Percentiles rank a stretch among this genome's conserved stretches.
These are phyloP conservation scores for Globia sparganii DNA, from an alignment of 2,888 invertebrate genomes.

Conservation along the genomic window DNA sequence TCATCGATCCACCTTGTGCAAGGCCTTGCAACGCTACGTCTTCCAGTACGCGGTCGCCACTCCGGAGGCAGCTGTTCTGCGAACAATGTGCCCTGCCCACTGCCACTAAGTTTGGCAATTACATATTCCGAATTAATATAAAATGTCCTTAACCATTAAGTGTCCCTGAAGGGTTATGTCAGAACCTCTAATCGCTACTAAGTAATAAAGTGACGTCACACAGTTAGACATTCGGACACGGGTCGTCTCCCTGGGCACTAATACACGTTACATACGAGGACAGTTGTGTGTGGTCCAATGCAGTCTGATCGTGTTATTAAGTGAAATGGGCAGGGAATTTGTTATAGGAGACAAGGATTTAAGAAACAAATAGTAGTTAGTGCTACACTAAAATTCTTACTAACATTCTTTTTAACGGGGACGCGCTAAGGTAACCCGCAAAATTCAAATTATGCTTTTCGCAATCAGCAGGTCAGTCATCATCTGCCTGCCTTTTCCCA, in stretches of 20 bases:
- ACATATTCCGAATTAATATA: not conserved
- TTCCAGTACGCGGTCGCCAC: too few species aligned
- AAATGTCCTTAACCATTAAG: not conserved
- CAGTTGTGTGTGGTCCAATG: not conserved
- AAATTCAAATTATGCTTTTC: too few species aligned
- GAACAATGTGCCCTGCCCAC: too few species aligned
- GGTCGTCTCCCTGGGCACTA: slow-evolving; percentile 46
- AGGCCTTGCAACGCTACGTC: too few species aligned
- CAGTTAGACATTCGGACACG: slow-evolving; percentile 16
- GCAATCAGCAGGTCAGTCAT: too few species aligned
- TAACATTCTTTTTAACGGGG: not conserved
- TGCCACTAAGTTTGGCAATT: not conserved
- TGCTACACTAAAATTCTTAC: too few species aligned
- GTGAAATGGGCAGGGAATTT: not conserved
- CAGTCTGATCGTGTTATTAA: not conserved
- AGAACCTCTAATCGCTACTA: not conserved
- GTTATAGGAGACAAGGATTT: not conserved
- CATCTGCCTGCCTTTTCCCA: too few species aligned
- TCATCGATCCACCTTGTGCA: too few species aligned
- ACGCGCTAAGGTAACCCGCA: too few species aligned
- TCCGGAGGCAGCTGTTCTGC: too few species aligned
- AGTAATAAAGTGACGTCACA: slow-evolving; percentile 21
- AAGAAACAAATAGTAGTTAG: not conserved
- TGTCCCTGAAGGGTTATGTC: not conserved
- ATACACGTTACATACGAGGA: slow-evolving; percentile 7